A percentile compares a stretch with the other conserved stretches of the same genome.
Evolutionary conservation across 2,797 vertebrate species (phyloP).

Genomic region (Malacoraja senta): DNA sequence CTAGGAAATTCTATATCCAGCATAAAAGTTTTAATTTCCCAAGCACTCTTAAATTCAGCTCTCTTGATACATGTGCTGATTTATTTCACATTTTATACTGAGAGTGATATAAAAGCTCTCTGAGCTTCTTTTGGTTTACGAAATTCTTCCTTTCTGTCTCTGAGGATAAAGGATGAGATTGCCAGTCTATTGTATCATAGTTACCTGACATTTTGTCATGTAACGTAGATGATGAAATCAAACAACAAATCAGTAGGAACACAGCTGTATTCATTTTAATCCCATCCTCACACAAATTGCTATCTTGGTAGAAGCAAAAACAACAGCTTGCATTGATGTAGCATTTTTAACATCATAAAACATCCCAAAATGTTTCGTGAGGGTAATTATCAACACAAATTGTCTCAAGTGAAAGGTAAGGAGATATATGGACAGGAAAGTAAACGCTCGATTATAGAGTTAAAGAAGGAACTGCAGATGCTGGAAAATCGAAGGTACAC

Average conservation of each 20-base stretch:
- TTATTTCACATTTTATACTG: not conserved
- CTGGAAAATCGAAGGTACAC: too few relatives aligned
- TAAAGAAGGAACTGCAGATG: too few relatives aligned
- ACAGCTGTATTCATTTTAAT: not conserved
- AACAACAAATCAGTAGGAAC: not conserved
- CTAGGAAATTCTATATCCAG: slow-evolving; percentile 22
- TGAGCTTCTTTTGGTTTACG: not conserved
- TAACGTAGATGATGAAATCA: not conserved
- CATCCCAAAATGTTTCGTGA: not conserved
- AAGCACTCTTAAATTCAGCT: slow-evolving; percentile 3
- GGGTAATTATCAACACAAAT: not conserved
- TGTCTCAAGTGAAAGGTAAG: not conserved
- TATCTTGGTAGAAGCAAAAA: not conserved
- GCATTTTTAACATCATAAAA: not conserved
- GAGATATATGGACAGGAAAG: not conserved
- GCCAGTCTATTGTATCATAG: too few relatives aligned
- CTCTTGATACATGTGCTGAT: not conserved
- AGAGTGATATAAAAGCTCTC: not conserved
- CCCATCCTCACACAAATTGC: not conserved
- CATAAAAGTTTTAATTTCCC: slow-evolving; percentile 7
- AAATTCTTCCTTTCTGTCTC: not conserved
- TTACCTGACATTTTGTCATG: not conserved
- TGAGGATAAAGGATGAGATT: not conserved
- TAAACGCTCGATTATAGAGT: too few relatives aligned
- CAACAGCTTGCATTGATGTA: not conserved